Base-by-base conservation (phyloP, 2,888 invertebrate species). In the Dasypogon diadema region DNA sequence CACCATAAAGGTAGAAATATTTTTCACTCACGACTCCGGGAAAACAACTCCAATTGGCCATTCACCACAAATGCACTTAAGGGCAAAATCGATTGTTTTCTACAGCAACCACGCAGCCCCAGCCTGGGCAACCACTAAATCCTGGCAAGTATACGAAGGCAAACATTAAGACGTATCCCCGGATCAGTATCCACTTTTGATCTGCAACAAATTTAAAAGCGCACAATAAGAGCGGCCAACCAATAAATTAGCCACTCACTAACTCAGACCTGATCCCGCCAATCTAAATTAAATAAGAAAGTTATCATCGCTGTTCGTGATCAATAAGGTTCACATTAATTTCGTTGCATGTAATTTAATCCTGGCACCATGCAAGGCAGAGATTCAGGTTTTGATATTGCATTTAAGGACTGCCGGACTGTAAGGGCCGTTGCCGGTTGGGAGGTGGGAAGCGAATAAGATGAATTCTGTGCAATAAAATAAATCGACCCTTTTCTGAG, bases 231-330 rank as follows among this genome's bases (percentile, higher is more conserved):
- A 51, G 14, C 18, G 51, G 12, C 70, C 26, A 30, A 54, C 6
- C 48, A 51, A 70, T 70, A 70, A 54, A 70, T 54, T 70, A 70
- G 14, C 70, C 54, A 34, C 37, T 54, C 54, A 30, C 51, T 70
- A 70, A 51, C 30, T 51, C 30, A 34, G 70, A 16, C 54, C 70
- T 54, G 54, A 70, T 70, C 37, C 70, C 54, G 70, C 70, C 70
- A 70, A 70, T 70, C 70, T 54, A 70, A 70, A 70, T 70, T 70
- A 70, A 70, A 70, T 70, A 70, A 70, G 70, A 70, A 70, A 70
- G 70, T 70, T 51, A 70, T 70, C 70, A 70, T 70, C 70, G 54
- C 70, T 54, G 51, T 16, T 70, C 70, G 70, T 54, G 70, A 70
- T 70, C 70, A 70, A 70, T 70, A 70, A 70, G 54, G 70, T 70